Conservation (phyloP, 2,113 vertebrate genomes). For the Uropsilus gracilis region DNA sequence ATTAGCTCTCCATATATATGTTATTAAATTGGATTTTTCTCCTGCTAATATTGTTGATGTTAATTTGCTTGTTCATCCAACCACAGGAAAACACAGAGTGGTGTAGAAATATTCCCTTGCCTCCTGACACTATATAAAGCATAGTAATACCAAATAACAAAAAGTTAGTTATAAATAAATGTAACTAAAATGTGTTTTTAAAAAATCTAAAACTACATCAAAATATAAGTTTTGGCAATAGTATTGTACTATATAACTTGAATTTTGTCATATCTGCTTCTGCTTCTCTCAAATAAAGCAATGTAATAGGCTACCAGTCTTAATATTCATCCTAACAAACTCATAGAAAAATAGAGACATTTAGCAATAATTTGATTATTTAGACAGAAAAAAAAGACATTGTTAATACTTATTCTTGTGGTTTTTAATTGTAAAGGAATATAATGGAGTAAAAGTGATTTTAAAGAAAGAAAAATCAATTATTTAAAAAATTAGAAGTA, state of each 20-base stretch:
- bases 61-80: too few relatives aligned
- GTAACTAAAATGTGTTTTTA: not conserved
- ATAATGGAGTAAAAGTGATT: not conserved
- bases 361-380: not conserved
- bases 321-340: not conserved
- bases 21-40: too few relatives aligned
- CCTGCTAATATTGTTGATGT: too few relatives aligned
- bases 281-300: slow-evolving; percentile 22
- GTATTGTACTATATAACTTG: not conserved
- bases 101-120: too few relatives aligned
- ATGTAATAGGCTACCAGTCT: not conserved
- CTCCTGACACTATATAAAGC: not conserved
- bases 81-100: too few relatives aligned
- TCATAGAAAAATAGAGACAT: not conserved
- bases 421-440: slow-evolving; percentile 31
- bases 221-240: not conserved
- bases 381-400: not conserved
- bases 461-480: not conserved
- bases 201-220: not conserved
- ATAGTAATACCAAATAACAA: not conserved
- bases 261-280: not conserved
- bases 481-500: slow-evolving; percentile 26
- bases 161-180: slow-evolving; percentile 10
- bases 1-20: too few relatives aligned
- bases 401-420: not conserved